Conservation (phyloP, 2,888 invertebrate genomes). For the Spilosoma lubricipeda region DNA sequence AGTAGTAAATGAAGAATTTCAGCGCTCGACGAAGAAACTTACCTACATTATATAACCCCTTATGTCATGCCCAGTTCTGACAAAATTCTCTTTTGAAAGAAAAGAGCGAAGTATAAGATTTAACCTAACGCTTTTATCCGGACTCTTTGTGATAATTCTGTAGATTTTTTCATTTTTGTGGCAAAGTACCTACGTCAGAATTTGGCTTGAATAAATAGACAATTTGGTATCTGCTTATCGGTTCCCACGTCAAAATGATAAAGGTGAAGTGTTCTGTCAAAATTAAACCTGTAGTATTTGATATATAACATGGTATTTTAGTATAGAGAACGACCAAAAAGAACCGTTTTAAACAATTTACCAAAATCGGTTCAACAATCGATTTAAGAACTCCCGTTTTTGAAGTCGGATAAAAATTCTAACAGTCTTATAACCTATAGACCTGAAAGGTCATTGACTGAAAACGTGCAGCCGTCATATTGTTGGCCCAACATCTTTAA, state of each 20-base stretch:
- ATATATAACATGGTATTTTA: not conserved
- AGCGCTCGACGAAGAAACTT: too few relatives aligned
- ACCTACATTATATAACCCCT: too few relatives aligned
- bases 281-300: not conserved
- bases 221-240: not conserved
- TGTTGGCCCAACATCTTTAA: not conserved
- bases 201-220: not conserved
- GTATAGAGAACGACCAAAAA: not conserved
- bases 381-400: too few relatives aligned
- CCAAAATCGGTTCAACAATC: too few relatives aligned
- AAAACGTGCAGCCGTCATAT: not conserved
- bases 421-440: not conserved
- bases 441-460: slow-evolving; percentile 7
- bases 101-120: too few relatives aligned
- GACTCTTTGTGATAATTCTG: not conserved
- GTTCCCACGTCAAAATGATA: not conserved
- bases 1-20: too few relatives aligned
- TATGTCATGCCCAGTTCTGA: too few relatives aligned
- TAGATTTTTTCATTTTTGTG: not conserved
- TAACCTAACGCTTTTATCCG: not conserved
- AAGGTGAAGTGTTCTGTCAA: not conserved
- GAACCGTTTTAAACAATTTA: too few relatives aligned
- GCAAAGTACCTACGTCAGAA: not conserved
- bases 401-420: too few relatives aligned
- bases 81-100: too few relatives aligned